Evolutionary conservation across 2,113 vertebrate species (phyloP).

Genomic region (Phainopepla nitens): DNA sequence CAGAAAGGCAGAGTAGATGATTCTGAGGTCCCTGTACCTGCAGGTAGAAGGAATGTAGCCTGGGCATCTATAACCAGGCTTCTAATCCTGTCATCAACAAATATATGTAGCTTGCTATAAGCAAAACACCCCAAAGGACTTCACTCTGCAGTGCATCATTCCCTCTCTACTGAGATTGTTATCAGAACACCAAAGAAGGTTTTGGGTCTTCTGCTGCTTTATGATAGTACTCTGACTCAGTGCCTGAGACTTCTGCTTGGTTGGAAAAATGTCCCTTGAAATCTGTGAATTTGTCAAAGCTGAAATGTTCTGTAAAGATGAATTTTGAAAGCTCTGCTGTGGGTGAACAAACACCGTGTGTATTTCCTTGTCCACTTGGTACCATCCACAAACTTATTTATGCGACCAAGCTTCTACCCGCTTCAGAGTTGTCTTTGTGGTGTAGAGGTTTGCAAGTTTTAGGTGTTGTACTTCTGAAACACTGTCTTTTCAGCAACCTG

Average conservation of each 20-base stretch:
- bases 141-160: neutral
- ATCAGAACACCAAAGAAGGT: neutral
- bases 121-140: neutral
- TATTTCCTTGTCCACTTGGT: neutral
- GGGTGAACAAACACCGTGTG: accelerated
- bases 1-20: neutral
- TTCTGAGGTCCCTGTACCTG: neutral
- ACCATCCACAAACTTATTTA: neutral
- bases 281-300: neutral
- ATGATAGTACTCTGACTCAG: neutral
- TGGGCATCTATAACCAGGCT: neutral
- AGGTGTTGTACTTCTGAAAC: neutral
- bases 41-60: neutral
- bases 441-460: neutral
- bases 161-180: neutral
- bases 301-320: neutral
- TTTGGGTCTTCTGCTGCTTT: neutral
- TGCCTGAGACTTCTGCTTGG: neutral
- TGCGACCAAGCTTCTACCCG: neutral
- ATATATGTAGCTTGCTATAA: neutral
- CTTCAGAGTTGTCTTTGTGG: neutral
- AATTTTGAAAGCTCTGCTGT: neutral
- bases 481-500: neutral
- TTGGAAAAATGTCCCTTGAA: neutral
- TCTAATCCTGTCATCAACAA: neutral